Percentiles rank a stretch among this genome's conserved stretches.
These are phyloP conservation scores for Paracanthobrama guichenoti DNA, from an alignment of 2,113 vertebrate genomes.

Conservation along the genomic window DNA sequence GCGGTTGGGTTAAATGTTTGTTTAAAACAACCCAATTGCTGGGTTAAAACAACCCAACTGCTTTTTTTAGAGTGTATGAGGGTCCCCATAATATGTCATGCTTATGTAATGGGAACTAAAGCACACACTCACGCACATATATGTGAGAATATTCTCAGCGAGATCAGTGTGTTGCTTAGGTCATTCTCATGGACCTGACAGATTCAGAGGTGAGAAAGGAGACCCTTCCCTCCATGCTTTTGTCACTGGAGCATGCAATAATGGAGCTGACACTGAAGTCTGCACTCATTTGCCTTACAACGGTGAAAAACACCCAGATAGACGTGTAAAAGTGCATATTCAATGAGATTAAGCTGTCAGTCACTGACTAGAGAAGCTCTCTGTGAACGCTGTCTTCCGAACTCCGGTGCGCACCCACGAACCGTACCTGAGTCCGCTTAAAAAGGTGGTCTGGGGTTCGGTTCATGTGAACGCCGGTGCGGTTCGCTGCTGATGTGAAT, in stretches of 20 bases:
- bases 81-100: not conserved
- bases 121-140: conserved; percentile 17
- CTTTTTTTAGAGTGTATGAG: no score
- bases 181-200: conserved; percentile 55
- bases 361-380: not conserved
- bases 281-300: conserved; percentile 2
- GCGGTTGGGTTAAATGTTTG: no score
- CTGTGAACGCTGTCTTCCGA: no score
- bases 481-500: no score
- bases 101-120: not conserved
- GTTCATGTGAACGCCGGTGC: no score
- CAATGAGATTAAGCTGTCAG: conserved; percentile 25
- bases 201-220: not conserved
- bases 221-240: not conserved
- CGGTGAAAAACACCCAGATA: not conserved
- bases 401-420: no score
- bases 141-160: conserved; percentile 58
- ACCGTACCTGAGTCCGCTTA: no score
- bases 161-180: conserved; percentile 65
- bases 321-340: not conserved
- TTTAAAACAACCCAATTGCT: no score
- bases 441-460: no score
- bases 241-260: conserved; percentile 21
- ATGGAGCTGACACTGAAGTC: conserved; percentile 29
- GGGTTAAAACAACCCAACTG: no score